Percentiles rank a stretch among this genome's conserved stretches.
Evolutionary conservation across 2,797 vertebrate genomes (phyloP).

Genomic region (Bufotes viridis): DNA sequence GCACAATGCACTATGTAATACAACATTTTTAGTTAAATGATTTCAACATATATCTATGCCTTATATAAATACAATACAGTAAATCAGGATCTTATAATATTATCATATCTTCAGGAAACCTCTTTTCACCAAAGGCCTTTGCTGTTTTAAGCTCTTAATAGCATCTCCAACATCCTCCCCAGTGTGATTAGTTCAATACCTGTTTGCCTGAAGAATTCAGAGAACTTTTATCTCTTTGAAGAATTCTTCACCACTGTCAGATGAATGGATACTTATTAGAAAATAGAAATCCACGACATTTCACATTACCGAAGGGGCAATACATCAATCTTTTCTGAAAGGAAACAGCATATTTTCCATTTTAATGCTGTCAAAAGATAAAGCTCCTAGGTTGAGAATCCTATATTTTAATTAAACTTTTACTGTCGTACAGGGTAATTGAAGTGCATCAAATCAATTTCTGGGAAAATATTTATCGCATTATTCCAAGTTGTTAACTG

Average conservation of each 20-base stretch:
- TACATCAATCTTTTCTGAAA: slow-evolving; percentile 43
- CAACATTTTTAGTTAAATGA: background rate
- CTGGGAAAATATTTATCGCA: background rate
- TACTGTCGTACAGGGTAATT: background rate
- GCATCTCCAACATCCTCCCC: slow-evolving; percentile 47
- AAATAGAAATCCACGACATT: slow-evolving; percentile 41
- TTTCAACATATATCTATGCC: background rate
- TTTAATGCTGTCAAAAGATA: slow-evolving; percentile 45
- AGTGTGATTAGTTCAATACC: slow-evolving; percentile 56
- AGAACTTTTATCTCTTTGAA: slow-evolving; percentile 56
- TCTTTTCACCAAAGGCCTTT: slow-evolving; percentile 51
- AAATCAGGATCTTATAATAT: slow-evolving; percentile 51
- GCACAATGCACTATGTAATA: background rate
- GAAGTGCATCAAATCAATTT: slow-evolving; percentile 34
- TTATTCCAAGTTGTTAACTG: slow-evolving; percentile 8
- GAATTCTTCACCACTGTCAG: slow-evolving; percentile 48
- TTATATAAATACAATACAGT: slow-evolving; percentile 42
- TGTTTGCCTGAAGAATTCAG: slow-evolving; percentile 44
- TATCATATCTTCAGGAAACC: slow-evolving; percentile 44
- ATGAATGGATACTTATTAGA: slow-evolving; percentile 46
- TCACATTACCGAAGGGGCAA: slow-evolving; percentile 46
- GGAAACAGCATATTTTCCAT: slow-evolving; percentile 34
- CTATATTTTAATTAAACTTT: slow-evolving; percentile 38
- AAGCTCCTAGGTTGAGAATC: slow-evolving; percentile 13
- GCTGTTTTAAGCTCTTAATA: slow-evolving; percentile 57